Base-by-base conservation (phyloP, 2,888 invertebrate genomes). In the Sphaeridia pumilis region DNA sequence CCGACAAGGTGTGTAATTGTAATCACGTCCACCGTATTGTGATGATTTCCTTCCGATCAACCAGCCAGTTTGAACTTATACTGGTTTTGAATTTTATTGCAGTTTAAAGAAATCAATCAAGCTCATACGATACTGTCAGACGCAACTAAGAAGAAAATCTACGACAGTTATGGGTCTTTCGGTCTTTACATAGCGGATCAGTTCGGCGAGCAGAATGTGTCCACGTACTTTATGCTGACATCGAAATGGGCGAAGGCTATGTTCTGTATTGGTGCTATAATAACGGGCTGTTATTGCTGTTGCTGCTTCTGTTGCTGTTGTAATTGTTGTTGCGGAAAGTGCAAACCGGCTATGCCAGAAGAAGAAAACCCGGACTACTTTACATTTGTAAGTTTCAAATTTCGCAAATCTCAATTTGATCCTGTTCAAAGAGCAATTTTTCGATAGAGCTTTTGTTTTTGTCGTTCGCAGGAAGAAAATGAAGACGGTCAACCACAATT, bases 191-290 rank as follows among this genome's bases (percentile, higher is more conserved):
- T 95, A 63, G 93, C 94, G 36, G 97, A 98, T 71, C 95, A 97
- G 73, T 90, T 98, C 71, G 98, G 98, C 24, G 97, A 98, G 73
- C 95, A 97, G 73, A 95, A 95, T 73, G 94, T 95, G 66, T 93
- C 94, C 73, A 85, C 95, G 67, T 97, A 94, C 74, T 94, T 95
- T 74, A 84, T 94, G 67, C 83, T 97, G 63, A 94, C 92, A 63
- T 93, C 92, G 67, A 86, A 87, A 67, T 95, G 94, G 86, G 90
- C 92, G 74, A 95, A 94, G 82, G 88, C 74, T 54, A 46, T 63
- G 14, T 66, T 65, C 47, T 58, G 58, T 27, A 34, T 57, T 12
- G 44, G 55, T 12, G 58, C 58, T 4, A 72, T 94, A 55, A 71
- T 90, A 66, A 93, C 94, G 31, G 90, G 90, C 56, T 95, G 95